phyloP scores from a whole-genome alignment of 2,888 invertebrate species.

The Chymomyza procnemis region DNA sequence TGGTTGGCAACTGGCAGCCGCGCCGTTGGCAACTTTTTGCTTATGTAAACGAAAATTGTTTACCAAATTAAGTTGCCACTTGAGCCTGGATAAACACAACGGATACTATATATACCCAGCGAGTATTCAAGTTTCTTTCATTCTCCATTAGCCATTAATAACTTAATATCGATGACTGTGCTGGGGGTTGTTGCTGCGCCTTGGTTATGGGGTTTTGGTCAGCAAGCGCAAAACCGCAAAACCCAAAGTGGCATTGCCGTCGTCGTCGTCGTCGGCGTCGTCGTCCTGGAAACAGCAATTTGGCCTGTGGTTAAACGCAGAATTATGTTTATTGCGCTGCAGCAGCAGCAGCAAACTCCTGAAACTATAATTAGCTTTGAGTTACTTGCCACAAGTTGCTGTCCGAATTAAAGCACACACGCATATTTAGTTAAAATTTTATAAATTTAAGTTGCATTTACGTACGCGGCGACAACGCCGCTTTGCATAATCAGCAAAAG shows the following conservation, averaged over 20 bases:
- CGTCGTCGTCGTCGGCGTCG: too few species aligned
- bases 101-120: not conserved
- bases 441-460: conserved; percentile 5
- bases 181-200: conserved; percentile 14
- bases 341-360: conserved; percentile 11
- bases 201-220: conserved; percentile 18
- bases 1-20: not conserved
- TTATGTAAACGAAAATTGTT: conserved; percentile 56
- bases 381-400: conserved; percentile 5
- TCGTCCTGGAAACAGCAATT: conserved; percentile 5
- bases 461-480: conserved; percentile 44
- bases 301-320: conserved; percentile 56
- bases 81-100: conserved; percentile 26
- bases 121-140: not conserved
- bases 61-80: conserved; percentile 66
- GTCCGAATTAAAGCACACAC: conserved; percentile 49
- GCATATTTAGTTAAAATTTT: conserved; percentile 30
- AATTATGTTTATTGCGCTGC: conserved; percentile 52
- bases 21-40: conserved; percentile 11
- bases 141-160: conserved; percentile 67
- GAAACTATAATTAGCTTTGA: not conserved
- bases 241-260: conserved; percentile 32
- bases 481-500: conserved; percentile 66
- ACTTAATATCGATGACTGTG: conserved; percentile 64
- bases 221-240: conserved; percentile 44